phyloP scores from a whole-genome alignment of 2,888 invertebrate genomes.

The Pseudococcus jackbeardsleyi region DNA sequence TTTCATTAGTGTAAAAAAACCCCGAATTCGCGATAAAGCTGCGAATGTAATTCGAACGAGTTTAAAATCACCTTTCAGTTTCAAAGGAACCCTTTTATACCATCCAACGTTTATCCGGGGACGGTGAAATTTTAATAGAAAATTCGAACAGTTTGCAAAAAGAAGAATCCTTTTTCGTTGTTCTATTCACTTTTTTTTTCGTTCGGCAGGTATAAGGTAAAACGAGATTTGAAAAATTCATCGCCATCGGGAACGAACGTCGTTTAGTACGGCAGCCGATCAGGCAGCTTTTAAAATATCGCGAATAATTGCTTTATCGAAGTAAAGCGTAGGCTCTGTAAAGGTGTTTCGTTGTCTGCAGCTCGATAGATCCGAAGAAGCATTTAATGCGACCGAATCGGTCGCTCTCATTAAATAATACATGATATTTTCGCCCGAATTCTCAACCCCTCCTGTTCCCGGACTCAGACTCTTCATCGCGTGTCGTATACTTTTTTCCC shows the following conservation, averaged over 20 bases:
- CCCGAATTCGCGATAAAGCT: neutral
- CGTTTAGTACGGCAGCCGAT: slow-evolving; percentile 4
- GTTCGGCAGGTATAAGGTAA: neutral
- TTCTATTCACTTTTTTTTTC: neutral
- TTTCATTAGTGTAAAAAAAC: neutral
- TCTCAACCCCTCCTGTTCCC: neutral
- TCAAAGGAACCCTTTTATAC: neutral
- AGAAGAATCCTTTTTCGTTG: slow-evolving; percentile 22
- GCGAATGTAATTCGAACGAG: neutral
- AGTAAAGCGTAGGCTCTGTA: neutral
- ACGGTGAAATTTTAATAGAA: slow-evolving; percentile 12
- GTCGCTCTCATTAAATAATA: slow-evolving; percentile 11
- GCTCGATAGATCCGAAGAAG: neutral
- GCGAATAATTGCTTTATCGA: slow-evolving; percentile 32
- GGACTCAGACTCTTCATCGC: neutral
- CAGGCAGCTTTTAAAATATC: neutral
- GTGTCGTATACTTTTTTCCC: neutral
- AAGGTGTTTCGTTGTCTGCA: neutral
- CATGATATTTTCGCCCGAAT: slow-evolving; percentile 25
- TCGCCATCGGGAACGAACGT: slow-evolving; percentile 5
- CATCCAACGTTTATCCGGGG: neutral
- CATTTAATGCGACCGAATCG: neutral
- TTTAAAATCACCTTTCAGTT: neutral
- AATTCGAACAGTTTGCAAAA: slow-evolving; percentile 5
- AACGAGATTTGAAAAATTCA: slow-evolving; percentile 36